Percentiles rank a stretch among this genome's conserved stretches.
Evolutionary conservation across 1,140 invertebrate species (phyloP).

Genomic region (Globodera rostochiensis): DNA sequence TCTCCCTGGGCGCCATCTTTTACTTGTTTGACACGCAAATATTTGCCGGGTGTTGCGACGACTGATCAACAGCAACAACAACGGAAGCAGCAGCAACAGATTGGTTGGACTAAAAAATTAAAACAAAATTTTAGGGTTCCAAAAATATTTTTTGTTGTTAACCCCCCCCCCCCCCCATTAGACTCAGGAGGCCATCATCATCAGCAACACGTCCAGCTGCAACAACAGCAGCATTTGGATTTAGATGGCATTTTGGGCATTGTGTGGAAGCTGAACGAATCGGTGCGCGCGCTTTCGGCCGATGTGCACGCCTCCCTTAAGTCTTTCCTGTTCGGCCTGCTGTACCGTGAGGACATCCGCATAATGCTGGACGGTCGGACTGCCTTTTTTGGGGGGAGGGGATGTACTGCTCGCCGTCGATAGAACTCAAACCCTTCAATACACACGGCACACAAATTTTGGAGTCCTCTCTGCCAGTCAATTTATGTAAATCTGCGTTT

Average conservation of each 20-base stretch:
- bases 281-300: not conserved
- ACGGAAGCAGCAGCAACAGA: not conserved
- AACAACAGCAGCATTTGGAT: not conserved
- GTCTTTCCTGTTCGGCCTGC: conserved; percentile 20
- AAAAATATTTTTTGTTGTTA: too few relatives aligned
- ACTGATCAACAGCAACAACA: not conserved
- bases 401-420: too few relatives aligned
- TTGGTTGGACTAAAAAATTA: too few relatives aligned
- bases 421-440: too few relatives aligned
- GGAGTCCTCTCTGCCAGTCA: too few relatives aligned
- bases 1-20: conserved; percentile 24
- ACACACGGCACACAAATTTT: too few relatives aligned
- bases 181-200: not conserved
- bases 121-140: too few relatives aligned
- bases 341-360: conserved; percentile 7
- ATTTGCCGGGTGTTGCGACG: not conserved
- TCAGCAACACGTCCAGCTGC: not conserved
- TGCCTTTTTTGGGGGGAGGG: too few relatives aligned
- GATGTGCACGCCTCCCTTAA: not conserved
- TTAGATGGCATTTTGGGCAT: not conserved
- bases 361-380: conserved; percentile 19
- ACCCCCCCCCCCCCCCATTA: not conserved
- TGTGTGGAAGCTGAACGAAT: conserved; percentile 7
- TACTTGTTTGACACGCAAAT: conserved; percentile 19
- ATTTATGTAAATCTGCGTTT: too few relatives aligned